Conservation (phyloP, 2,888 invertebrate species). For the Cremastinae sp. region DNA sequence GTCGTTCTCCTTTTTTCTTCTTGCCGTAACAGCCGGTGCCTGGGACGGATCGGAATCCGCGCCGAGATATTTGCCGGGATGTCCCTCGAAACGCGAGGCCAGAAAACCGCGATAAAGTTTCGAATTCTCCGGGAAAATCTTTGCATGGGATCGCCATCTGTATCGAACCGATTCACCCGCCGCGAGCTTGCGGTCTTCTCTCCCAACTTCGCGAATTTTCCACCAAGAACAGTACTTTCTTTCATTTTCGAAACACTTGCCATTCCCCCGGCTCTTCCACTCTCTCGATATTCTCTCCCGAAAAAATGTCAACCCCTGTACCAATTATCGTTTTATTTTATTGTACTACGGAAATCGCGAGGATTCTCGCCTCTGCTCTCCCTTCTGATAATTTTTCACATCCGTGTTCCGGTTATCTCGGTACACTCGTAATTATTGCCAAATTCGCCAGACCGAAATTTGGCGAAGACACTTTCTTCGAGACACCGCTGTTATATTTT, state of each 20-base stretch:
- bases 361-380: conserved; percentile 7
- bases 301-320: conserved; percentile 25
- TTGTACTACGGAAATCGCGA: conserved; percentile 13
- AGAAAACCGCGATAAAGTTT: conserved; percentile 38
- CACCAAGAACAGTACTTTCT: conserved; percentile 9
- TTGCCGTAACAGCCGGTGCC: too few relatives aligned
- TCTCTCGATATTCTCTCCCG: conserved; percentile 13
- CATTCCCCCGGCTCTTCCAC: background rate
- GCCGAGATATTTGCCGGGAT: too few relatives aligned
- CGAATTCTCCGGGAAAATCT: conserved; percentile 41
- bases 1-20: too few relatives aligned
- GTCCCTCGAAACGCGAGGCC: background rate
- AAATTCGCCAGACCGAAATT: conserved; percentile 31
- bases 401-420: conserved; percentile 36
- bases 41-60: too few relatives aligned
- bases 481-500: conserved; percentile 6
- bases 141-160: conserved; percentile 52
- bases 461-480: background rate
- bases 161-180: conserved; percentile 32
- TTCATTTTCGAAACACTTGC: background rate
- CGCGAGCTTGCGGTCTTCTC: conserved; percentile 19
- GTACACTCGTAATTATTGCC: conserved; percentile 55
- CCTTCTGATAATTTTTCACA: conserved; percentile 52
- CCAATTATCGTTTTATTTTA: conserved; percentile 55
- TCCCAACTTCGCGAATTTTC: conserved; percentile 38